Evolutionary conservation across 2,113 vertebrate genomes (phyloP), one percentile per base, ranked within the genome.

Genomic region (Salvelinus alpinus): DNA sequence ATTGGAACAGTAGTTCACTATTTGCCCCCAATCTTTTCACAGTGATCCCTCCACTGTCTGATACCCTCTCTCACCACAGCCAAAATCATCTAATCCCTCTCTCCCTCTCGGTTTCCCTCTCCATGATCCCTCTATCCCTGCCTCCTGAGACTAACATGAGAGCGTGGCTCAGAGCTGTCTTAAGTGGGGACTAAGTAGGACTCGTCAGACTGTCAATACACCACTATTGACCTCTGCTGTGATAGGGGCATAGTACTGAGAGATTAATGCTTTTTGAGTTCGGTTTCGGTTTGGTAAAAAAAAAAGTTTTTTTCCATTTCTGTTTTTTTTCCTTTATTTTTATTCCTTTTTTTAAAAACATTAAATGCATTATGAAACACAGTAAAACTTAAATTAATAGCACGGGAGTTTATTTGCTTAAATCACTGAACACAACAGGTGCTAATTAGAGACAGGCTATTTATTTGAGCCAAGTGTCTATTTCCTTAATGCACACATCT

Each of bases 171-270:
- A 82, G 83, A 73, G 71, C 44, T 27, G 78, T 51, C 84, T 88
- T 91, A 88, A 84, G 83, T 85, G 84, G 71, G 71, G 76, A 75
- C 74, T 85, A 92, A 92, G 88, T 91, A 87, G 90, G 69, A 77
- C 90, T 91, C 91, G 93, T 92, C 88, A 91, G 72, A 38, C 86
- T 92, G 91, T 93, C 93, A 91, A 91, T 93, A 92, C 83, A 82
- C 85, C 70, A 48, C 76, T 87, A 84, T 88, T 91, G 87, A 92
- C 85, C 87, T 73, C 73, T 73, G 78, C 77, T 72, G 72, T 70
- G 76, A 75, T 78, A 75, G 51, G 31, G 16, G 51, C 24, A 27
- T 64, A 34, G 38, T 12, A 18, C 18, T 22, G 20, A 22, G 27
- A 5, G 38, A 44, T 44, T 0, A 44, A 44, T 44, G 9, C 38